phyloP scores from a whole-genome alignment of 2,888 invertebrate genomes.

The Gibbula magus region DNA sequence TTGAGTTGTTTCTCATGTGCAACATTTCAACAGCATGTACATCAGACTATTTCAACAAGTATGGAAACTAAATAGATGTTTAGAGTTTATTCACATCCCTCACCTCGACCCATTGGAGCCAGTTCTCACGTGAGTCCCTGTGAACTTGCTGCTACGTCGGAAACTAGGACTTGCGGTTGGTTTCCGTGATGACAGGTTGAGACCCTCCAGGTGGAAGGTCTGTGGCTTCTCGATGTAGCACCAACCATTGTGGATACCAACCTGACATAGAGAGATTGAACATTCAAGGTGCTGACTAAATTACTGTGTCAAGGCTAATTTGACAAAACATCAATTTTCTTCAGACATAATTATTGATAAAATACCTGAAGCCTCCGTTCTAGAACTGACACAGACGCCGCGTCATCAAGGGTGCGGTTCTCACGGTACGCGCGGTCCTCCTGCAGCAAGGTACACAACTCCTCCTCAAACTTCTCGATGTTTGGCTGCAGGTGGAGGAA shows the following conservation, averaged over 20 bases:
- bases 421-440: slow-evolving; percentile 66
- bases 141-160: slow-evolving; percentile 54
- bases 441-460: slow-evolving; percentile 67
- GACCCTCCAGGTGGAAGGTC: slow-evolving; percentile 69
- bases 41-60: too few relatives aligned
- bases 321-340: neutral
- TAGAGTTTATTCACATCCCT: neutral
- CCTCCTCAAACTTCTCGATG: slow-evolving; percentile 72
- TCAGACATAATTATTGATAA: neutral
- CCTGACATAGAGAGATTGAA: slow-evolving; percentile 55
- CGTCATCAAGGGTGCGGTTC: slow-evolving; percentile 55
- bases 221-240: slow-evolving; percentile 76
- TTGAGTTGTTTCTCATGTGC: too few relatives aligned
- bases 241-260: slow-evolving; percentile 78
- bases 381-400: slow-evolving; percentile 58
- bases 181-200: slow-evolving; percentile 42
- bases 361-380: slow-evolving; percentile 69
- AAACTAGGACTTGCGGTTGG: slow-evolving; percentile 60
- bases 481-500: slow-evolving; percentile 66
- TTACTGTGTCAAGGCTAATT: neutral
- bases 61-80: too few relatives aligned
- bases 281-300: neutral
- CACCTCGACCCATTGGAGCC: slow-evolving; percentile 35
- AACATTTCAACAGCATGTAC: too few relatives aligned
- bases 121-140: slow-evolving; percentile 29